Conservation (phyloP, 2,888 invertebrate genomes). For the Corbicula japonica region DNA sequence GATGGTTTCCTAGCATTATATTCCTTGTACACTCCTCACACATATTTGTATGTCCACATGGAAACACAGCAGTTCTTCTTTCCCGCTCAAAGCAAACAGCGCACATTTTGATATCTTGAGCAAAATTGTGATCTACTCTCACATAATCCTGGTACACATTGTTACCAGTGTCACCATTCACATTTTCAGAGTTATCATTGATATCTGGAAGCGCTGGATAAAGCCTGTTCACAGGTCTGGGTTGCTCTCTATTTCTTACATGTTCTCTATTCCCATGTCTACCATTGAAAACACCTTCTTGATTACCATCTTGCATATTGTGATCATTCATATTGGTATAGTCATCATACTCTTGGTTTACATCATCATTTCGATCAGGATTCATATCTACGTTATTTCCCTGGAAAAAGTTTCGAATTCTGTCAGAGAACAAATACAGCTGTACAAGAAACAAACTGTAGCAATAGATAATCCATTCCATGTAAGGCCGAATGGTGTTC, state of each 20-base stretch:
- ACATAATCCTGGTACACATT: constrained; percentile 29
- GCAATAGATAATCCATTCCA: constrained; percentile 1
- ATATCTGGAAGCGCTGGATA: constrained; percentile 32
- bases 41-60: constrained; percentile 68
- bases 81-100: constrained; percentile 61
- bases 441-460: neutral
- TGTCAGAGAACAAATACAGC: neutral
- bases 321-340: neutral
- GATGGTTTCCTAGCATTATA: constrained; percentile 35
- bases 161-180: constrained; percentile 12
- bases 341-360: neutral
- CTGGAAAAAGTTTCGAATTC: constrained; percentile 1
- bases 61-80: constrained; percentile 64
- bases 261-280: neutral
- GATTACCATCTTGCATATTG: neutral
- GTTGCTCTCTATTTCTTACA: neutral
- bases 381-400: neutral
- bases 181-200: constrained; percentile 4
- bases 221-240: constrained; percentile 21
- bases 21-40: constrained; percentile 59
- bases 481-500: neutral
- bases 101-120: constrained; percentile 39
- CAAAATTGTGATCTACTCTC: too few species aligned
- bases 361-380: neutral
- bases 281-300: neutral